Conservation (phyloP, 2,113 vertebrate species). For the Tychaedon coryphoeus region DNA sequence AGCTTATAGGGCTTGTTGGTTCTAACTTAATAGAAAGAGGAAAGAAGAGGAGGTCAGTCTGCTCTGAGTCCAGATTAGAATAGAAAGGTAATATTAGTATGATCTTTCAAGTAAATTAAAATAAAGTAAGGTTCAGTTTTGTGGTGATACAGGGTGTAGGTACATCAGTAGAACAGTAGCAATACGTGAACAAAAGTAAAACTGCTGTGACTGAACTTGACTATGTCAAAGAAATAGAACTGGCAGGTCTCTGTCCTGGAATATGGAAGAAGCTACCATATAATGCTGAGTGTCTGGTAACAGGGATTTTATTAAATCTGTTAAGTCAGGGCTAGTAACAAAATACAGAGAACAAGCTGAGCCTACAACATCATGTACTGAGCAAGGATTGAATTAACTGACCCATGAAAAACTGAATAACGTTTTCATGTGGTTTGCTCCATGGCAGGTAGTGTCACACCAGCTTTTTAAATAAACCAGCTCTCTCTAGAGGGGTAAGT, state of each 20-base stretch:
- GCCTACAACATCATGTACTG: not conserved
- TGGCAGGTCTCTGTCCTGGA: not conserved
- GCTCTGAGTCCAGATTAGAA: not conserved
- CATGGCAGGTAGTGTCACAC: not conserved
- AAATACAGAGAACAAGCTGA: constrained; percentile 25
- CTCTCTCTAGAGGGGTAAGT: not conserved
- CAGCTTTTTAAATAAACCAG: not conserved
- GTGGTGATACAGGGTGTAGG: not conserved
- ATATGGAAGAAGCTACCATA: not conserved
- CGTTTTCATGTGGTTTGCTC: not conserved
- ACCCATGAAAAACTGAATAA: not conserved
- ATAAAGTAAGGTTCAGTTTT: not conserved
- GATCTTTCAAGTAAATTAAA: not conserved
- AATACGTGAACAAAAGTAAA: not conserved
- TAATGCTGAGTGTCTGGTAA: not conserved
- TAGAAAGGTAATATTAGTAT: not conserved
- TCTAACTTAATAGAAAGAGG: not conserved
- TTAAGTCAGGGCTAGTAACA: not conserved
- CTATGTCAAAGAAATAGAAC: not conserved
- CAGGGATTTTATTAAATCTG: not conserved
- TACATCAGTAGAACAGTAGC: not conserved
- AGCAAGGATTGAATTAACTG: not conserved
- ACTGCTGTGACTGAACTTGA: not conserved
- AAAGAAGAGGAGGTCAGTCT: not conserved
- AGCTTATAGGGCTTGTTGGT: not conserved